Conservation (phyloP, 1,140 invertebrate species). For the Ctenoplectra terminalis region DNA sequence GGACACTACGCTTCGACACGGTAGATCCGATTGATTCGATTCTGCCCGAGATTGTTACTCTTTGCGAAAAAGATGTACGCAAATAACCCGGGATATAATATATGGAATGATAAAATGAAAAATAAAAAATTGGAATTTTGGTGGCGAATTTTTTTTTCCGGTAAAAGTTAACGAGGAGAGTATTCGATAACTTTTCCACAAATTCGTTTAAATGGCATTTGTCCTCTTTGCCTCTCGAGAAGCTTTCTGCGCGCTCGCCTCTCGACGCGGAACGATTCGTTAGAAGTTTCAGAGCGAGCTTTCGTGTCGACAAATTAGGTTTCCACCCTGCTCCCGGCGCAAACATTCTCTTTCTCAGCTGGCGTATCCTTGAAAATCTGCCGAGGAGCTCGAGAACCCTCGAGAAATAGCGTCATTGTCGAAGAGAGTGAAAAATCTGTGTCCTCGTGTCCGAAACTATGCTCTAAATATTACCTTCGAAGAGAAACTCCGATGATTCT, state of each 20-base stretch:
- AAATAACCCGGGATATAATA: too few species aligned
- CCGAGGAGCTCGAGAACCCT: background rate
- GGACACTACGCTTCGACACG: constrained; percentile 64
- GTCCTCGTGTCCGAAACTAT: too few species aligned
- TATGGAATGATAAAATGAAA: too few species aligned
- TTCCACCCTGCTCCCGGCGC: background rate
- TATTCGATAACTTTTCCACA: background rate
- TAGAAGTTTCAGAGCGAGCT: background rate
- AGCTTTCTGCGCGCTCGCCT: background rate
- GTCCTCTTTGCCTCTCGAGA: background rate
- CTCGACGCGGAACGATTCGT: constrained; percentile 11
- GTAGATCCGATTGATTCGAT: constrained; percentile 52
- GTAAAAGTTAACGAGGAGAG: background rate
- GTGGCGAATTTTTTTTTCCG: too few species aligned
- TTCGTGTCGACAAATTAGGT: constrained; percentile 24
- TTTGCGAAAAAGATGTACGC: background rate
- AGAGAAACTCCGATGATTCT: too few species aligned
- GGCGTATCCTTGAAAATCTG: background rate
- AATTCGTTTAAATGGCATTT: background rate
- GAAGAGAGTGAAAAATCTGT: too few species aligned
- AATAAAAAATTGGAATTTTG: too few species aligned
- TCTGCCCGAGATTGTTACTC: constrained; percentile 44
- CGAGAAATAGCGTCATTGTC: constrained; percentile 14
- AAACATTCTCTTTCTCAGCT: background rate
- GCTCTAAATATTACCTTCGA: too few species aligned